Evolutionary conservation across 2,888 invertebrate genomes (phyloP).

Genomic region (Tachina grossa): DNA sequence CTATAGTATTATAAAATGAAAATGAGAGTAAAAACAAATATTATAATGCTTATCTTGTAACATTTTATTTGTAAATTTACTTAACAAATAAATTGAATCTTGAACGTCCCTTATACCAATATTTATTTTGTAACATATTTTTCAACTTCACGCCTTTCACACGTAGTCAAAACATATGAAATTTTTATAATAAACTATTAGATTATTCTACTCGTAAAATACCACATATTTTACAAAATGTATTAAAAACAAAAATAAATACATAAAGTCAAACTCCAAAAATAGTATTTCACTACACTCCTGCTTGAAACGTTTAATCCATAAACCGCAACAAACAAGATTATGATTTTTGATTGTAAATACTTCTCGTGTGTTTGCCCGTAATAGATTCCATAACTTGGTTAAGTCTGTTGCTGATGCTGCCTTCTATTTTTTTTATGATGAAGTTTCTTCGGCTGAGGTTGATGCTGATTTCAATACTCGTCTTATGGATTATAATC

Average conservation of each 20-base stretch:
- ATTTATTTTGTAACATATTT: constrained; percentile 56
- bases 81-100: not conserved
- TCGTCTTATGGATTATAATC: constrained; percentile 46
- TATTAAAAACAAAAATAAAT: not conserved
- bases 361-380: constrained; percentile 10
- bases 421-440: constrained; percentile 19
- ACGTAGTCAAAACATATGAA: constrained; percentile 66
- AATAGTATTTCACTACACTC: constrained; percentile 21
- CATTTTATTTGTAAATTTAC: not conserved
- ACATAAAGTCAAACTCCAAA: not conserved
- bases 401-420: constrained; percentile 5
- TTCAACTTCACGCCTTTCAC: constrained; percentile 67
- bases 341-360: constrained; percentile 72
- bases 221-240: not conserved
- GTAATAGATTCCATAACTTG: constrained; percentile 26
- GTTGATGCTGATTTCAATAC: constrained; percentile 16
- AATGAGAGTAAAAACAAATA: too few relatives aligned
- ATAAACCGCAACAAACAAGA: constrained; percentile 80
- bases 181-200: constrained; percentile 43
- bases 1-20: not conserved
- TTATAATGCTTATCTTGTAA: too few relatives aligned
- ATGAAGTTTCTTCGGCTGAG: constrained; percentile 25
- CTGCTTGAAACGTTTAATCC: constrained; percentile 75
- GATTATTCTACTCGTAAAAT: constrained; percentile 52
- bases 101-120: constrained; percentile 14